Base-by-base conservation (phyloP, 2,113 vertebrate species). In the Hemibates koningsi region DNA sequence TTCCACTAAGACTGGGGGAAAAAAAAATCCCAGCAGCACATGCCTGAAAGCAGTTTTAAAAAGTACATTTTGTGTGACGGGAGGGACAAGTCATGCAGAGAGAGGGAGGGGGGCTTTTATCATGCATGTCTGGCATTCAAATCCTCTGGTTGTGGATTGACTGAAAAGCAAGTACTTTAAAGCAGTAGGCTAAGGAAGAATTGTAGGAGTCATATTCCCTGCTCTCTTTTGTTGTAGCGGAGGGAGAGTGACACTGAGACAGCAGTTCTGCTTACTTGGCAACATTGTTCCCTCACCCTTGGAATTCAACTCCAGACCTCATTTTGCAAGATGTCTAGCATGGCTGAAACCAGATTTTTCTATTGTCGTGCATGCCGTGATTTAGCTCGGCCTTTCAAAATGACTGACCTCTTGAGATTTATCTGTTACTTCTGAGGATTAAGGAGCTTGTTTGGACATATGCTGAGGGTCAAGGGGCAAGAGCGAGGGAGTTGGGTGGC, bases 381-480 rank as follows among this genome's bases (percentile, higher is more conserved):
- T 91, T 66, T 66, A 68, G 78, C 63, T 59, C 45, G 6, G 73
- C n/a, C 36, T 76, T 68, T 29, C 84, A 66, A 76, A 85, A 84
- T 29, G 71, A 88, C 73, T 81, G 91, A 86, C 89, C 81, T 92
- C 27, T 68, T 57, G 52, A 10, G 34, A 32, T 53, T 93, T 88
- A 82, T 59, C 34, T 53, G 19, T 80, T 63, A 59, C 87, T 78
- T 76, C 45, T 82, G 76, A 86, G 90, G 93, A 94, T 95, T 93
- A 92, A 93, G 90, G 89, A 89, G 84, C 80, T 90, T 94, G 92
- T 96, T 96, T 94, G 92, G 94, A 93, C 91, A 93, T 95, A 95
- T 94, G 92, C 90, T 66, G 19, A 73, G 86, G 93, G 94, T 92
- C 91, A 90, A 83, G 89, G 92, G 93, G 91, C 68, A 92, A 66